A percentile compares a stretch with the other conserved stretches of the same genome.
Conservation (phyloP, 2,113 vertebrate genomes). For the Chionomys nivalis region DNA sequence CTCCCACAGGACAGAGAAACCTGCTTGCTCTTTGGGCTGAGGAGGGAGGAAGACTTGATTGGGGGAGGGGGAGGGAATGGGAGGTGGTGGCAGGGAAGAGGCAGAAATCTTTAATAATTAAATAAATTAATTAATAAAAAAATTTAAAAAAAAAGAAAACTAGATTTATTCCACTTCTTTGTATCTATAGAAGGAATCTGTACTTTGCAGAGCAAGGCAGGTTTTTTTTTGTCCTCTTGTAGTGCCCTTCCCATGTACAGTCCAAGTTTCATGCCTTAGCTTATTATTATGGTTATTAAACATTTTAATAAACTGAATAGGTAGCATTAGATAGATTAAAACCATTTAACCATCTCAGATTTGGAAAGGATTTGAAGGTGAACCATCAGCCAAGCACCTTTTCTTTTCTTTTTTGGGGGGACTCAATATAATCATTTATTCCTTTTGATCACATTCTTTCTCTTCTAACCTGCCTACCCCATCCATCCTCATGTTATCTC, state of each 20-base stretch:
- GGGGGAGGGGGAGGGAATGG: no score
- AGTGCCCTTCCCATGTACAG: slow-evolving; percentile 81
- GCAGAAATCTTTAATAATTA: no score
- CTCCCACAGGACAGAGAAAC: no score
- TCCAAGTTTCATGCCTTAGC: slow-evolving; percentile 82
- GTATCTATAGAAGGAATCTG: slow-evolving; percentile 84
- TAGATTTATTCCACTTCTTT: slow-evolving; percentile 90
- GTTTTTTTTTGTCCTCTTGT: slow-evolving; percentile 84
- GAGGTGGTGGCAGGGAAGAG: no score
- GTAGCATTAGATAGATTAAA: neutral
- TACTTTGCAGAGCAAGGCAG: slow-evolving; percentile 83
- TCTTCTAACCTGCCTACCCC: no score
- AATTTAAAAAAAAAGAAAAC: no score
- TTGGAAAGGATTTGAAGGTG: neutral
- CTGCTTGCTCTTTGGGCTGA: no score
- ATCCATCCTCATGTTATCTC: neutral
- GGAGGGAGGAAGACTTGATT: no score
- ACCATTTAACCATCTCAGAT: neutral
- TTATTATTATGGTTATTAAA: slow-evolving; percentile 74
- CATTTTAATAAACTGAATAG: slow-evolving; percentile 78
- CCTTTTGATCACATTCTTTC: neutral
- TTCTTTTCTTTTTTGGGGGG: neutral
- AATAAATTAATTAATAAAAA: no score
- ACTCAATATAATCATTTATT: neutral
- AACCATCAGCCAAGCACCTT: neutral